Evolutionary conservation across 2,113 vertebrate species (phyloP), one percentile per base, ranked within the genome.

Genomic region (Sphyrna mokarran): DNA sequence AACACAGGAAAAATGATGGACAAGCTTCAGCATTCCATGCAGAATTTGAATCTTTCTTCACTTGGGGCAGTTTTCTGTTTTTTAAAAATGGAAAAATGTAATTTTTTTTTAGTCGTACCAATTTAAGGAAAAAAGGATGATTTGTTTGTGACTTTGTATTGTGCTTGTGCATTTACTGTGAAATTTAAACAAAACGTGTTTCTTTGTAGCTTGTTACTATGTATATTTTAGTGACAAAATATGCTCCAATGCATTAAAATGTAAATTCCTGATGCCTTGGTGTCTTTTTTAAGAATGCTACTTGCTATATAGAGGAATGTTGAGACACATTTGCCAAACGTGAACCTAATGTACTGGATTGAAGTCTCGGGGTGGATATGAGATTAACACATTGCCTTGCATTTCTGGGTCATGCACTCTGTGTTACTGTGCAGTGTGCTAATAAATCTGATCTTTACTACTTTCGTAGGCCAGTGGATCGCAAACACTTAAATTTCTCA

Each of bases 91-190:
- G 43, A 69, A 54, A 95, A 95, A 70, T 54, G 29, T 95, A 90
- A 95, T 76, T 95, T 72, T 94, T 94, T 94, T 95, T 95, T 95
- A 95, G 94, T 95, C 48, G 69, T 95, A 95, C 94, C 69, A 72
- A 72, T 95, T 95, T 95, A 95, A 95, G 23, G 68, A 95, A 66
- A 95, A 95, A 63, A 83, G 37, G 80, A 83, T 43, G 69, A 95
- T 95, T 76, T 95, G 94, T 95, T 43, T 26, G 94, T 95, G 94
- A 95, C 94, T 95, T 95, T 95, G 94, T 95, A 95, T 72, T 95
- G 68, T 70, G 94, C 69, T 95, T 72, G 94, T 95, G 94, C 69
- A 68, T 95, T 95, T 76, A 72, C 94, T 95, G 94, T 95, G 94
- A 72, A 95, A 95, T 95, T 48, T 70, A 95, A 95, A 90, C 63